Conservation (phyloP, 35 echinoderm and acorn worm genomes). For the Acanthaster planci region DNA sequence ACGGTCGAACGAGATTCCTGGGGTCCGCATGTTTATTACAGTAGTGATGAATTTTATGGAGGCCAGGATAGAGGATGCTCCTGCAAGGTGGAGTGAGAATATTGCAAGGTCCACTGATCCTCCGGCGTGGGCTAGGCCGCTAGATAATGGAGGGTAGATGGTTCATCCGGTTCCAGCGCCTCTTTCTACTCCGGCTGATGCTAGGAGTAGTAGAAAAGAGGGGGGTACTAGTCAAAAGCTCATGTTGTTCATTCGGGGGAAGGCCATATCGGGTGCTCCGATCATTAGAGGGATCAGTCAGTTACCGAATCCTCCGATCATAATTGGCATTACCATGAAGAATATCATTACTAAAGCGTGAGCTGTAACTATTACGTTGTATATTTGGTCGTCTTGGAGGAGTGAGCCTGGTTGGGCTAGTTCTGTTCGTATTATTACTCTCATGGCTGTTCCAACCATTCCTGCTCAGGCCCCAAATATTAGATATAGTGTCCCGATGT, state of each 20-base stretch:
- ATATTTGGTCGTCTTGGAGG: constrained; percentile 69
- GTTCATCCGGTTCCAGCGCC: constrained; percentile 72
- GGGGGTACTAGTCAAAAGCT: constrained; percentile 80
- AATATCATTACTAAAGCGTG: constrained; percentile 83
- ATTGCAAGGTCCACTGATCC: constrained; percentile 73
- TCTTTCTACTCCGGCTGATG: constrained; percentile 67
- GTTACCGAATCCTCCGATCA: constrained; percentile 87
- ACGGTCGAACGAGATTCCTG: constrained; percentile 53
- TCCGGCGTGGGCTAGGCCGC: constrained; percentile 56
- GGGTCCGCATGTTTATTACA: constrained; percentile 70
- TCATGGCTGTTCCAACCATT: constrained; percentile 69
- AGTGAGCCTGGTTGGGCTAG: constrained; percentile 67
- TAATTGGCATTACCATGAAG: constrained; percentile 87
- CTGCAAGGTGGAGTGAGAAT: constrained; percentile 68
- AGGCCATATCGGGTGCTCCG: constrained; percentile 81
- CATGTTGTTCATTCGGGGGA: constrained; percentile 87
- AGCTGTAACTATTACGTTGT: constrained; percentile 78
- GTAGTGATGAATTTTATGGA: constrained; percentile 85
- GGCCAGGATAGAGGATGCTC: constrained; percentile 75
- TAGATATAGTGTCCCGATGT: constrained; percentile 76
- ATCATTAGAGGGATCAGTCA: constrained; percentile 76
- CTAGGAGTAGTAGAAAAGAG: constrained; percentile 58
- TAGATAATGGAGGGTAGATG: constrained; percentile 70
- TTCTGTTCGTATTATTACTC: constrained; percentile 64
- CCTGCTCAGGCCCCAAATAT: constrained; percentile 74